phyloP scores from a whole-genome alignment of 1,140 invertebrate genomes.

The Sinella curviseta region DNA sequence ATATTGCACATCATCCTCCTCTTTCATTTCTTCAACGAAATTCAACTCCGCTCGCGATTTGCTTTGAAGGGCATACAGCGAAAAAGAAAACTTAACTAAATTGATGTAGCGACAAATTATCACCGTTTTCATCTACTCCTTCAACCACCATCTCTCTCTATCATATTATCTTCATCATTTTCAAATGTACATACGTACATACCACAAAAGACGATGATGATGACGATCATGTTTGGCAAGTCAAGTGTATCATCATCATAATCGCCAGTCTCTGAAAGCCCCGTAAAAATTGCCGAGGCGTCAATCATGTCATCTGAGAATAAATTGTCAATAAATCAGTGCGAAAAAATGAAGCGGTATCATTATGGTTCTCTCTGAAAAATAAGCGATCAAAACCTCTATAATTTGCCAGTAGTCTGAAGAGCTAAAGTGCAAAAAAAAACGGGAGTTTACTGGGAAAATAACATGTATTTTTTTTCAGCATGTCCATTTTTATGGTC shows the following conservation, averaged over 20 bases:
- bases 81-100: neutral
- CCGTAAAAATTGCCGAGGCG: neutral
- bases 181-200: neutral
- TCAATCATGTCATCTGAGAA: neutral
- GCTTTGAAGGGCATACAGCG: too few species aligned
- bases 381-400: too few species aligned
- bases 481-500: neutral
- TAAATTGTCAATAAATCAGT: constrained; percentile 14
- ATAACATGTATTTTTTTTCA: neutral
- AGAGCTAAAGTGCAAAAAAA: too few species aligned
- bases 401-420: neutral
- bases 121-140: constrained; percentile 25
- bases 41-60: too few species aligned
- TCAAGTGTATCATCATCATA: neutral
- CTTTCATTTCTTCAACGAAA: neutral
- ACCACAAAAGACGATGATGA: neutral
- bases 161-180: neutral
- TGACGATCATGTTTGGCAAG: neutral
- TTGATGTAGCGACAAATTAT: constrained; percentile 25
- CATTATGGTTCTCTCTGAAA: too few species aligned
- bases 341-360: neutral
- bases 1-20: neutral
- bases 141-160: too few species aligned
- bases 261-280: constrained; percentile 2
- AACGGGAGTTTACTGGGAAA: too few species aligned